Conservation (phyloP, 2,888 invertebrate species). For the Chaetogeoica ovagalla region DNA sequence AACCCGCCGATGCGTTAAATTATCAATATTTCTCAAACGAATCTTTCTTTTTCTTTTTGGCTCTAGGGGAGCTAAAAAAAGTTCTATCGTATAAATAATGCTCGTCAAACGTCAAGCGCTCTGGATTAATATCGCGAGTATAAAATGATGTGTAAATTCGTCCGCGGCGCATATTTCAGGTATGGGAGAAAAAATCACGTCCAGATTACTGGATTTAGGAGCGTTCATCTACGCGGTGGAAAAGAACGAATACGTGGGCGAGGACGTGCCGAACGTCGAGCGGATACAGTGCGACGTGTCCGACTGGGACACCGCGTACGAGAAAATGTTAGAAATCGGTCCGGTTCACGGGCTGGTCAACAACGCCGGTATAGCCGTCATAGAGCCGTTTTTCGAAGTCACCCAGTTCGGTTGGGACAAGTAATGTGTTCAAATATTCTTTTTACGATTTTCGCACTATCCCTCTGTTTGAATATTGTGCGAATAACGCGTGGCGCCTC, state of each 20-base stretch:
- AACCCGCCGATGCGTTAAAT: no score
- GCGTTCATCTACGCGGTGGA: constrained; percentile 31
- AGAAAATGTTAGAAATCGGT: constrained; percentile 65
- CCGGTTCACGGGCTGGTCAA: constrained; percentile 82
- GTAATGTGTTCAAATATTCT: constrained; percentile 60
- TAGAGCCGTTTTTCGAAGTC: constrained; percentile 72
- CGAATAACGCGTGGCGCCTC: no score
- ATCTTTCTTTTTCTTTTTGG: no score
- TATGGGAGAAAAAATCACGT: constrained; percentile 47
- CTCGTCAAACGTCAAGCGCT: no score
- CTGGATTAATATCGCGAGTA: no score
- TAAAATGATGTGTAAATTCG: no score
- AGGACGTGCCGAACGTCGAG: constrained; percentile 66
- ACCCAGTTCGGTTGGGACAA: constrained; percentile 71
- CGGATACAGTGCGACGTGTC: constrained; percentile 72
- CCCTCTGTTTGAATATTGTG: no score
- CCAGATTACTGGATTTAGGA: constrained; percentile 25
- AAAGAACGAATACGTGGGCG: constrained; percentile 67
- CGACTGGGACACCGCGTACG: constrained; percentile 73
- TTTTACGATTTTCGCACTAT: no score
- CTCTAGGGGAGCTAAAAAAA: no score
- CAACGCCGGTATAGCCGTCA: constrained; percentile 77
- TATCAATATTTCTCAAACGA: no score
- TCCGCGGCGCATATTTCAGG: not conserved
- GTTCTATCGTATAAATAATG: no score